Base-by-base conservation (phyloP, 2,888 invertebrate species). In the Agriopis leucophaearia region DNA sequence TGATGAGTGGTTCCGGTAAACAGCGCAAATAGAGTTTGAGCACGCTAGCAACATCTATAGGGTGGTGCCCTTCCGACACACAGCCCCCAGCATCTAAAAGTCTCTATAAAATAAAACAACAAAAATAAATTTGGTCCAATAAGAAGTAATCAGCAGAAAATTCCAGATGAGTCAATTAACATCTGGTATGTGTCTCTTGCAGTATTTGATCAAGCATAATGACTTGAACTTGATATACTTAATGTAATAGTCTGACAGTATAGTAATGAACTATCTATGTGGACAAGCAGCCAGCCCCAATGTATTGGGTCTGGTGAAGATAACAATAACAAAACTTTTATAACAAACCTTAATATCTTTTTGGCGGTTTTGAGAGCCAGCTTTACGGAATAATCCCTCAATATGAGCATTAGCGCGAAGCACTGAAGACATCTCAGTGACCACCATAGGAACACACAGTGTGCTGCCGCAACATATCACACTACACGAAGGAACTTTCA, bases 321-420 rank as follows among this genome's bases (percentile, higher is more conserved):
- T 36, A 15, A 27, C 18, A 15, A 40, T 40, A 7, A 16, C 8
- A 8, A 15, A 45, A 38, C 3, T 18, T 42, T 16, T 38, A 35
- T 27, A 8, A 85, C 70, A 10, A 56, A 97, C 96, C 91, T 96
- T 96, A 27, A 98, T 95, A 87, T 97, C 97, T 82, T 96, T 96
- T 87, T 98, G 97, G 70, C 98, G 94, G 45, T 95, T 94, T 78
- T 97, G 95, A 0, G 98, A 97, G 13, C 98, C 98, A 56, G 97
- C 97, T 92, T 98, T 98, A 8, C 98, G 95, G 86, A 98, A 98
- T 56, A 98, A 89, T 0, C 98, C 98, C 85, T 98, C 98, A 18
- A 96, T 95, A 64, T 95, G 94, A 38, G 96, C 95, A 87, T 96
- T 95, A 52, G 95, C 92, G 72, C 96, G 91, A 59, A 97, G 95